Conservation (phyloP, 2,888 invertebrate species). For the Chydorus sphaericus region DNA sequence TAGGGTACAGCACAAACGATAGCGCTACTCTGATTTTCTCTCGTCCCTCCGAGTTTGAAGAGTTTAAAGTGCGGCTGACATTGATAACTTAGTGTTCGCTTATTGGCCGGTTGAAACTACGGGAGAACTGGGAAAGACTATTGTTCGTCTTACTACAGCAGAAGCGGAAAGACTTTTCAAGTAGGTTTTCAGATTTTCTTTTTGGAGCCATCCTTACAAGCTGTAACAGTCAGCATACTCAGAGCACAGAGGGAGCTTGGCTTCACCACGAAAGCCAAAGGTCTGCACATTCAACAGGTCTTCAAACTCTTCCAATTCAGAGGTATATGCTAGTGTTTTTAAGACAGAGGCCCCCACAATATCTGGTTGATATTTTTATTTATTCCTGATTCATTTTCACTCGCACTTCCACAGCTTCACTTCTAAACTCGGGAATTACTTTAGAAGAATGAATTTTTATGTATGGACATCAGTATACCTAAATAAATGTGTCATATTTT, state of each 20-base stretch:
- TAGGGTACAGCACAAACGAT: no score
- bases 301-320: slow-evolving; percentile 73
- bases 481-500: no score
- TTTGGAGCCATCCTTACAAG: slow-evolving; percentile 48
- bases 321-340: slow-evolving; percentile 96
- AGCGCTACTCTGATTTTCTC: no score
- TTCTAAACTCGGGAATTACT: slow-evolving; percentile 87
- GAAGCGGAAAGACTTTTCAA: slow-evolving; percentile 64
- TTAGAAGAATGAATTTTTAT: no score
- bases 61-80: slow-evolving; percentile 29
- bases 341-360: slow-evolving; percentile 72
- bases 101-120: slow-evolving; percentile 39
- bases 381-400: slow-evolving; percentile 87
- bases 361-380: slow-evolving; percentile 55
- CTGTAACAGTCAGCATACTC: slow-evolving; percentile 57
- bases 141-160: slow-evolving; percentile 60
- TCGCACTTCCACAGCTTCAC: slow-evolving; percentile 74
- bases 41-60: slow-evolving; percentile 25
- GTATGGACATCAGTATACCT: no score
- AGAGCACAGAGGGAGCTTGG: slow-evolving; percentile 91
- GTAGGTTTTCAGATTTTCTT: no score
- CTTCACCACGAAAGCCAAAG: slow-evolving; percentile 96
- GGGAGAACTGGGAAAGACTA: slow-evolving; percentile 44
- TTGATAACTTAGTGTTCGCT: slow-evolving; percentile 34
- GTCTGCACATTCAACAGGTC: slow-evolving; percentile 73